Conservation (phyloP, 1,140 invertebrate genomes). For the Orchesella cincta region DNA sequence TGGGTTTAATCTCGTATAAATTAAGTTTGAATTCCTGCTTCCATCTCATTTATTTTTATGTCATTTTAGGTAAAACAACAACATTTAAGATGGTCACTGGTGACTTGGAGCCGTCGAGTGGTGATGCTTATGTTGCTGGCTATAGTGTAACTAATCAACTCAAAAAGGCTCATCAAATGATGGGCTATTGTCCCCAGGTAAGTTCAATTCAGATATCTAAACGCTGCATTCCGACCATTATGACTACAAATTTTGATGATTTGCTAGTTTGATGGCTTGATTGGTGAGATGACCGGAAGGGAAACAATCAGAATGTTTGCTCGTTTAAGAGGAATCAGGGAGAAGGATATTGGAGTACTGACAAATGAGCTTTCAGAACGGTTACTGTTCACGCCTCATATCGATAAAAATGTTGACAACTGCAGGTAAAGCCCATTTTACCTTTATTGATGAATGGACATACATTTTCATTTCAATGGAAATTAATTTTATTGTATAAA, state of each 20-base stretch:
- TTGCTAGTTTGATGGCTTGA: slow-evolving; percentile 79
- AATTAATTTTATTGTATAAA: slow-evolving; percentile 23
- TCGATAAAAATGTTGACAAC: slow-evolving; percentile 58
- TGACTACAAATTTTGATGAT: slow-evolving; percentile 85
- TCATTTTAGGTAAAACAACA: slow-evolving; percentile 72
- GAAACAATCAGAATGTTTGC: slow-evolving; percentile 76
- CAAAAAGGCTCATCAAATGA: slow-evolving; percentile 55
- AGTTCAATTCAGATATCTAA: too few relatives aligned
- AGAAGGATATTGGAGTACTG: slow-evolving; percentile 52
- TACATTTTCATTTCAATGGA: background rate
- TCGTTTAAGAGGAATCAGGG: slow-evolving; percentile 71
- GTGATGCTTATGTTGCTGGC: slow-evolving; percentile 62
- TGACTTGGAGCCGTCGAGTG: slow-evolving; percentile 64
- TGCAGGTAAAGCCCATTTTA: slow-evolving; percentile 60
- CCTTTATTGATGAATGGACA: too few relatives aligned
- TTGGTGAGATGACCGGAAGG: slow-evolving; percentile 74
- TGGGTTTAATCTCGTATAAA: background rate
- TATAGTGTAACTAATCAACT: slow-evolving; percentile 58
- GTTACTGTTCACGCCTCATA: slow-evolving; percentile 54
- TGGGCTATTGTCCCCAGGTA: slow-evolving; percentile 44
- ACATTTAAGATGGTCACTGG: slow-evolving; percentile 90
- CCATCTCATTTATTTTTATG: background rate
- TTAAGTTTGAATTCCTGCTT: background rate
- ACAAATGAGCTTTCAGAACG: slow-evolving; percentile 54
- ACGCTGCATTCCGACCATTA: too few relatives aligned